Base-by-base conservation (phyloP, 2,888 invertebrate species). In the Trachelus tabidus region DNA sequence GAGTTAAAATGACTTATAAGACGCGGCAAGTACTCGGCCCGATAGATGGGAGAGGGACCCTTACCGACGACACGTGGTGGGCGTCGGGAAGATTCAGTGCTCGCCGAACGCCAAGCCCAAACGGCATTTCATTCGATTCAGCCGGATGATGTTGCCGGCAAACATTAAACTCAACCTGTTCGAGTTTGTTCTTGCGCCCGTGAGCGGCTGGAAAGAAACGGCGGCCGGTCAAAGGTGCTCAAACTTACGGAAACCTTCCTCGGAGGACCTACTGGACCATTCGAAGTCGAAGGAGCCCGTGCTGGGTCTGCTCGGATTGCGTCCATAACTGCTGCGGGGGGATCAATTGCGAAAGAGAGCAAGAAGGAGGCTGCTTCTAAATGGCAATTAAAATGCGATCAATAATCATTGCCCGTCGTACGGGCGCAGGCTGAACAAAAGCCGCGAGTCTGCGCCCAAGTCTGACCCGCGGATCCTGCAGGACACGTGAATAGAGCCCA, bases 1-100 rank as follows among this genome's bases (percentile, higher is more conserved):
- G 73, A 79, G 79, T 74, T 77, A 74, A 81, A 84, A 80, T 81
- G 82, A 84, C 77, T 81, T 83, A 81, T 78, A 81, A 78, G 81
- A 80, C 73, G 76, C 75, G 77, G 33, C 69, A 33, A 69, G 69
- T 31, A 69, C 69, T 31, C 69, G 33, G 30, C 30, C 31, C 31
- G 69, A 69, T 69, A 69, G 69, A 69, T 30, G 69, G 31, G 69
- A 69, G 69, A 69, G 69, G 69, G 69, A 69, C 31, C 30, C 69
- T 33, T 33, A 33, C 69, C 82, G 86, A 83, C 83, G 86, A 86
- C 86, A 85, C 83, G 79, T 80, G 79, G 86, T 86, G 86, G 86
- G 86, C 86, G 86, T 86, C 77, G 80, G 73, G 85, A 86, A 86
- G 86, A 86, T 86, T 86, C 86, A 86, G 85, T 86, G 80, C 83